phyloP scores from a whole-genome alignment of 2,113 vertebrate species.

The Sapayoa aenigma region DNA sequence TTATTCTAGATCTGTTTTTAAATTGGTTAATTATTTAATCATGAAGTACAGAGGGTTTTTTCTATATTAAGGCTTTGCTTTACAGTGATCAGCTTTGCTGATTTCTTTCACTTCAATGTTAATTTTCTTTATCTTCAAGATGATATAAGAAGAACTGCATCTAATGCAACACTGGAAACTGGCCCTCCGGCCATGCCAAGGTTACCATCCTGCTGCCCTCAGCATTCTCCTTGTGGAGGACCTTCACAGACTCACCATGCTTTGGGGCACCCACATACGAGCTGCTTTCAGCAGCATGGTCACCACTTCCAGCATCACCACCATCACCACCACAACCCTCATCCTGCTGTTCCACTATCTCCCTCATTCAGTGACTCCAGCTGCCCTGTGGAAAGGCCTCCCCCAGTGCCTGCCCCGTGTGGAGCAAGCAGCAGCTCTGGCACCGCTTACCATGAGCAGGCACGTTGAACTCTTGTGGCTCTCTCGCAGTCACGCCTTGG shows the following conservation, averaged over 20 bases:
- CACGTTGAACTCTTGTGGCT: conserved; percentile 54
- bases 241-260: conserved; percentile 86
- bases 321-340: conserved; percentile 88
- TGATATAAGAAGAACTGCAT: conserved; percentile 82
- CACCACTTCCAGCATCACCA: conserved; percentile 84
- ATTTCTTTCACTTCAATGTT: background rate
- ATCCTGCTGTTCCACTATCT: conserved; percentile 79
- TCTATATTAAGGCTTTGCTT: background rate
- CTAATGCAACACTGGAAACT: conserved; percentile 77
- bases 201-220: conserved; percentile 95
- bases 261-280: conserved; percentile 85
- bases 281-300: conserved; percentile 87
- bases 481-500: background rate
- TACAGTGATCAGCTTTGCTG: background rate
- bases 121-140: conserved; percentile 71
- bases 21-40: background rate
- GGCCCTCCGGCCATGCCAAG: conserved; percentile 90
- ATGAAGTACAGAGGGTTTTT: background rate
- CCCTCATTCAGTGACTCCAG: conserved; percentile 85
- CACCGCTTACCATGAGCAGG: conserved; percentile 83
- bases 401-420: conserved; percentile 84
- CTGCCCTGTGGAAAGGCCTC: conserved; percentile 90
- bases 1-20: background rate
- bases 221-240: conserved; percentile 93
- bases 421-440: conserved; percentile 77